phyloP scores from a whole-genome alignment of 2,888 invertebrate genomes.

The Lithophane socia region DNA sequence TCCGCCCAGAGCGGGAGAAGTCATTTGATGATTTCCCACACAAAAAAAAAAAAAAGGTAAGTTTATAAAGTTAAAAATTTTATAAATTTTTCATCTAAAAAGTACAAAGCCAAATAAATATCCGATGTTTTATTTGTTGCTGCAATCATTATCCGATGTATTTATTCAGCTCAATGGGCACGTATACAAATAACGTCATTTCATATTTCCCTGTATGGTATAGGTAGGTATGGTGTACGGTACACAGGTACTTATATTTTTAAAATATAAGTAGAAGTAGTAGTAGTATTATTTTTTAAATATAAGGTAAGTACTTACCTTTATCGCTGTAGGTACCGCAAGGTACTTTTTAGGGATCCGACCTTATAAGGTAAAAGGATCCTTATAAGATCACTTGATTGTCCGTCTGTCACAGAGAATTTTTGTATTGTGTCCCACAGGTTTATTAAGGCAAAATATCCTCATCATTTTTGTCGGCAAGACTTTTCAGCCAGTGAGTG shows the following conservation, averaged over 20 bases:
- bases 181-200: slow-evolving; percentile 5
- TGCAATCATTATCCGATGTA: neutral
- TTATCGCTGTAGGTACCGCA: neutral
- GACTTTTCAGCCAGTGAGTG: neutral
- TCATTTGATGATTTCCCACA: too few relatives aligned
- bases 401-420: neutral
- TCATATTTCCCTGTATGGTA: neutral
- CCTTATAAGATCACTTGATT: too few relatives aligned
- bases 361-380: neutral
- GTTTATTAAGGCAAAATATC: neutral
- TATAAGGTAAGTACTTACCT: neutral
- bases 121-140: neutral
- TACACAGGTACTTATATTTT: neutral
- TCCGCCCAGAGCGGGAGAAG: too few relatives aligned
- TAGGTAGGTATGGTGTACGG: neutral
- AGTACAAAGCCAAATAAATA: slow-evolving; percentile 4
- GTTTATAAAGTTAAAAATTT: too few relatives aligned
- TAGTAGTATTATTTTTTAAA: too few relatives aligned
- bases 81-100: neutral
- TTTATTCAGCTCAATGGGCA: slow-evolving; percentile 9
- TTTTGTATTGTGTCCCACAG: neutral
- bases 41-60: too few relatives aligned
- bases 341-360: neutral
- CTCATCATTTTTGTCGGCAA: neutral
- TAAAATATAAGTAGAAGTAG: too few relatives aligned